phyloP scores from a whole-genome alignment of 2,797 vertebrate species.

The Bryconaethiops microstoma region DNA sequence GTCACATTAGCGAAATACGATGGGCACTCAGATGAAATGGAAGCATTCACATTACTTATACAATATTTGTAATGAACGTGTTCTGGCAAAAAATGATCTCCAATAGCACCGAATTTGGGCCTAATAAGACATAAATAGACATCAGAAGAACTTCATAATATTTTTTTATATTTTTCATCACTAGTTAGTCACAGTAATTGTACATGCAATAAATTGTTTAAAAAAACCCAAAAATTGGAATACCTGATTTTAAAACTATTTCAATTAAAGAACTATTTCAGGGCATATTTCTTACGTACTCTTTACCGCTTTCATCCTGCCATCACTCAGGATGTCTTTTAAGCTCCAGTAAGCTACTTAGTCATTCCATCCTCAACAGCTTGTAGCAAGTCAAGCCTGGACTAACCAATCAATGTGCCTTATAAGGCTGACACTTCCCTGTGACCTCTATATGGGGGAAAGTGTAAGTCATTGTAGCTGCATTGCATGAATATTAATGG shows the following conservation, averaged over 20 bases:
- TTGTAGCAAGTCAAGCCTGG: background rate
- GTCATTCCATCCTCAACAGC: constrained; percentile 14
- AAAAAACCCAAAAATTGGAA: no score
- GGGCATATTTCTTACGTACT: background rate
- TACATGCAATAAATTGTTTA: no score
- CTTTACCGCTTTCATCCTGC: background rate
- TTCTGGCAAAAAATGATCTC: background rate
- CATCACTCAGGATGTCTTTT: background rate
- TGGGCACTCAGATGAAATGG: no score
- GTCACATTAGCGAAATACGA: no score
- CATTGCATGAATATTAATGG: constrained; percentile 47
- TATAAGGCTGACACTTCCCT: background rate
- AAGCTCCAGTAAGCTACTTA: constrained; percentile 39
- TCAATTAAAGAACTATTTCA: no score
- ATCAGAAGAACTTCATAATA: no score
- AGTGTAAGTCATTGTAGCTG: constrained; percentile 28
- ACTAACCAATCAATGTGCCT: constrained; percentile 7
- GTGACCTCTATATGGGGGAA: constrained; percentile 26
- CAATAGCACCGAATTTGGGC: no score
- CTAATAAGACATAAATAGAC: no score
- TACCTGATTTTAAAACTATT: no score
- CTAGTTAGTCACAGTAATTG: constrained; percentile 15
- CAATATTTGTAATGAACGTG: no score
- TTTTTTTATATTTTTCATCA: no score
- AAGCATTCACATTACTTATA: no score